phyloP scores from a whole-genome alignment of 2,797 vertebrate species.

The Vireo griseus region DNA sequence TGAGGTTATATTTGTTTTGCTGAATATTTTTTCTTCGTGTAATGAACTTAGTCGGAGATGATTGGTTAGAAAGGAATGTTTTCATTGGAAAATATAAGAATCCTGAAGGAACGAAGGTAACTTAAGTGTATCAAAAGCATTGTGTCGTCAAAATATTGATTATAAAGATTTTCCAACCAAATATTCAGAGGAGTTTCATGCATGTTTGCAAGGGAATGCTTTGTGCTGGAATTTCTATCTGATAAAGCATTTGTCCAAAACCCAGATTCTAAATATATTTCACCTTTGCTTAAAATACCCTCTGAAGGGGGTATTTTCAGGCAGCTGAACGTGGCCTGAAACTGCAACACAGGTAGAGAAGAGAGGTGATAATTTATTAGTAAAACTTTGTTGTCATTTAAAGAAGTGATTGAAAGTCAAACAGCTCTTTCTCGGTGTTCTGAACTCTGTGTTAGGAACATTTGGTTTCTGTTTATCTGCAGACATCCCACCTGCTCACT shows the following conservation, averaged over 20 bases:
- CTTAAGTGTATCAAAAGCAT: neutral
- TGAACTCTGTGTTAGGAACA: neutral
- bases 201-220: neutral
- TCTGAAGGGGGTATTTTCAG: neutral
- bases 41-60: neutral
- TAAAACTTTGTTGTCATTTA: neutral
- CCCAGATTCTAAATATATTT: neutral
- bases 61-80: constrained; percentile 1
- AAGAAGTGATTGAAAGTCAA: neutral
- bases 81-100: constrained; percentile 18
- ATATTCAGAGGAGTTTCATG: neutral
- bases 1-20: constrained; percentile 3
- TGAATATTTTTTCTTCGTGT: neutral
- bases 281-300: constrained; percentile 4
- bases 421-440: neutral
- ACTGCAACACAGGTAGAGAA: neutral
- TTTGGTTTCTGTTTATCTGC: neutral
- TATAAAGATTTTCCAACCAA: neutral
- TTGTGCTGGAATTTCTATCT: neutral
- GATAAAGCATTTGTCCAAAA: neutral
- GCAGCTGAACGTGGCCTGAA: neutral
- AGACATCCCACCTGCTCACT: neutral
- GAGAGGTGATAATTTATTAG: neutral
- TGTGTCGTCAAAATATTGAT: neutral
- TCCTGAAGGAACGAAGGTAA: constrained; percentile 1